These are phyloP conservation scores for Hermodice carunculata DNA, from an alignment of 2,888 invertebrate species.

Conservation along the genomic window DNA sequence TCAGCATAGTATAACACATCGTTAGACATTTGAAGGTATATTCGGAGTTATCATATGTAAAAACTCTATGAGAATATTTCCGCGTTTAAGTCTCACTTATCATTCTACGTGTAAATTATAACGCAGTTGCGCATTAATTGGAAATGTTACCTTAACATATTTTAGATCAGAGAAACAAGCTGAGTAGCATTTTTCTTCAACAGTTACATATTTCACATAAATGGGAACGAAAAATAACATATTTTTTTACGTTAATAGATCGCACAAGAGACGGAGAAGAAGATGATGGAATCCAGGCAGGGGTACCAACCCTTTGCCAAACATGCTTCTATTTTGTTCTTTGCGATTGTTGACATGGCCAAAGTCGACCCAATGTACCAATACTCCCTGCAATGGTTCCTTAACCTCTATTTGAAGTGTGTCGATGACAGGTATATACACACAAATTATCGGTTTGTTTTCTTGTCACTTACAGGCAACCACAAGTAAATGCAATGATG, in stretches of 20 bases:
- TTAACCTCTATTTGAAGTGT: constrained; percentile 85
- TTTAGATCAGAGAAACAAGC: too few species aligned
- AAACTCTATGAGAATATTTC: neutral
- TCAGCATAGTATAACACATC: neutral
- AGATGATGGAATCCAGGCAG: constrained; percentile 86
- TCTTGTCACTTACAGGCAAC: too few species aligned
- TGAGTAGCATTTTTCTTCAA: too few species aligned
- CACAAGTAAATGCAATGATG: too few species aligned
- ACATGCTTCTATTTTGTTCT: constrained; percentile 90
- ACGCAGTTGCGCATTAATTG: too few species aligned
- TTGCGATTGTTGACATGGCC: constrained; percentile 87
- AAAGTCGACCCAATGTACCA: constrained; percentile 98
- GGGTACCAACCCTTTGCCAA: constrained; percentile 89
- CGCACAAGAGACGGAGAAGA: constrained; percentile 88
- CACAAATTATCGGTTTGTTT: too few species aligned
- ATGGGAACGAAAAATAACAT: neutral
- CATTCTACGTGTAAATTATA: too few species aligned
- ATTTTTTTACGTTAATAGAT: constrained; percentile 34
- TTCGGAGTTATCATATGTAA: neutral
- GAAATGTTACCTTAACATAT: too few species aligned
- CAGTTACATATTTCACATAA: too few species aligned
- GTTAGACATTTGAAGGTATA: neutral
- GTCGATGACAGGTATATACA: constrained; percentile 82
- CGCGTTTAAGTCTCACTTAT: too few species aligned
- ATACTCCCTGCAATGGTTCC: constrained; percentile 93